These are phyloP conservation scores for Entomobrya proxima DNA, from an alignment of 2,888 invertebrate genomes.

Conservation along the genomic window DNA sequence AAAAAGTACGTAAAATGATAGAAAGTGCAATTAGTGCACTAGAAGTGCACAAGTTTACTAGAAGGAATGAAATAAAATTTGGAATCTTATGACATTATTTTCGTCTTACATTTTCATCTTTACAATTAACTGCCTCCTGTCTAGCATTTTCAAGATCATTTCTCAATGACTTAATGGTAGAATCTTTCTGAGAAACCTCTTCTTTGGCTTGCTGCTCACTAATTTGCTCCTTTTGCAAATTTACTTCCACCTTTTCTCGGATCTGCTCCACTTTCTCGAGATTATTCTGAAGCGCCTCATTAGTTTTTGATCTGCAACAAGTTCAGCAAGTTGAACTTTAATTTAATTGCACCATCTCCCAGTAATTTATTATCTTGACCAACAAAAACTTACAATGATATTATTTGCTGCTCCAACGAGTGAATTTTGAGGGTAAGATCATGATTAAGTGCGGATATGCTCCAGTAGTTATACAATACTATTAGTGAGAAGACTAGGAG, in stretches of 20 bases:
- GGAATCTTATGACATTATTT: no score
- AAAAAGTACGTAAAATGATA: background rate
- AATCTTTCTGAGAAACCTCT: conserved; percentile 62
- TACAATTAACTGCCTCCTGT: conserved; percentile 70
- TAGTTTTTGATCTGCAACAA: conserved; percentile 71
- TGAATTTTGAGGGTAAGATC: conserved; percentile 72
- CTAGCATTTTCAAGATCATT: conserved; percentile 72
- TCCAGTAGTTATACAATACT: conserved; percentile 75
- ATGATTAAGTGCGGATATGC: conserved; percentile 72
- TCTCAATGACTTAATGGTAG: conserved; percentile 67
- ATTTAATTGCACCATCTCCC: background rate
- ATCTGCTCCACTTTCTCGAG: conserved; percentile 72
- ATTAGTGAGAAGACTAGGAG: conserved; percentile 73
- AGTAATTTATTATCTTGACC: no score
- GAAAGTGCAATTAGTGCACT: background rate
- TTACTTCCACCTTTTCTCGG: conserved; percentile 68
- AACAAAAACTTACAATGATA: conserved; percentile 74
- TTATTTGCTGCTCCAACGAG: conserved; percentile 71
- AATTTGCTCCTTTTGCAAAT: conserved; percentile 67
- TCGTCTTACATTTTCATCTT: conserved; percentile 73
- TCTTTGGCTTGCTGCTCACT: conserved; percentile 69
- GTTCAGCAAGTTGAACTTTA: background rate
- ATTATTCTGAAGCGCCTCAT: conserved; percentile 72
- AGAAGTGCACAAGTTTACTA: no score
- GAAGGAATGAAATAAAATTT: no score